Percentiles rank a stretch among this genome's conserved stretches.
Conservation (phyloP, 2,113 vertebrate genomes). For the Gorsachius goisagi region DNA sequence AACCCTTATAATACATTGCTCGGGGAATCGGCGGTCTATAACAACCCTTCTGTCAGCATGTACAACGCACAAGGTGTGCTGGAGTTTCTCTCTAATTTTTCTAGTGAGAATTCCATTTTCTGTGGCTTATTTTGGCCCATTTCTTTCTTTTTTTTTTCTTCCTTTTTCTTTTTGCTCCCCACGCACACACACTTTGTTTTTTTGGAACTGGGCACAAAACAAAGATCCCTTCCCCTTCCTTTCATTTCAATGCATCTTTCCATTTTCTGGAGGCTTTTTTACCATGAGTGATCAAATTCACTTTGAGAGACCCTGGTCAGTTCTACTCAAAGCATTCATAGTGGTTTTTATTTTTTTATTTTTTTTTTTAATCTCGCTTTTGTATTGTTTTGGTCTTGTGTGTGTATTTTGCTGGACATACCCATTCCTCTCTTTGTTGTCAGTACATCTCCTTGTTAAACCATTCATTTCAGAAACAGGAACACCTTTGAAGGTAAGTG, state of each 20-base stretch:
- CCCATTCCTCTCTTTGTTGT: constrained; percentile 55
- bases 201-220: constrained; percentile 18
- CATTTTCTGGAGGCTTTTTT: constrained; percentile 71
- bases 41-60: constrained; percentile 99
- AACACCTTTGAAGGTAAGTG: constrained; percentile 76
- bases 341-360: background rate
- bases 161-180: background rate
- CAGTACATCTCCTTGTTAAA: constrained; percentile 52
- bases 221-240: background rate
- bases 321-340: constrained; percentile 52
- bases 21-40: constrained; percentile 98
- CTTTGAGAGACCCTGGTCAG: constrained; percentile 48
- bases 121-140: constrained; percentile 76
- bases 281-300: constrained; percentile 47
- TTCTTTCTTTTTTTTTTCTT: constrained; percentile 5
- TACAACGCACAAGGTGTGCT: constrained; percentile 99
- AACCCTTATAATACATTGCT: constrained; percentile 99
- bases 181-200: background rate
- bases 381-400: constrained; percentile 48
- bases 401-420: constrained; percentile 44
- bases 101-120: constrained; percentile 78
- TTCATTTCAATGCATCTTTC: constrained; percentile 63
- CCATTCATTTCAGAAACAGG: constrained; percentile 69
- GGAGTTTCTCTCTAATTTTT: constrained; percentile 81
- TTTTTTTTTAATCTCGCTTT: background rate